A percentile compares a stretch with the other conserved stretches of the same genome.
phyloP scores from a whole-genome alignment of 2,113 vertebrate genomes.

The Ailurus styani region DNA sequence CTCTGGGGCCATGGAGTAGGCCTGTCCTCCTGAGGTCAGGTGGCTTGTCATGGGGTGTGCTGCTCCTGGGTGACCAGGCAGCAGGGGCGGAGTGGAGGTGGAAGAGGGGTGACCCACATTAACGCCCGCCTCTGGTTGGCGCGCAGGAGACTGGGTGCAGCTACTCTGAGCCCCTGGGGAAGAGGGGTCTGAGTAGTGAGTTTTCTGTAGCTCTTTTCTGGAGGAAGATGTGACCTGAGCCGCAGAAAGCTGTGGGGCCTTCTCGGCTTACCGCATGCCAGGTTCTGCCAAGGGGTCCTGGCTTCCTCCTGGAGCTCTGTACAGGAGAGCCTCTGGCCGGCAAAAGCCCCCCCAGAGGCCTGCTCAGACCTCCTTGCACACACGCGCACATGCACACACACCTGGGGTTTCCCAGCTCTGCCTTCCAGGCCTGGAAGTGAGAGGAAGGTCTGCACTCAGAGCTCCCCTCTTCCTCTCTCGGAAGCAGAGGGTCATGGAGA shows the following conservation, averaged over 20 bases:
- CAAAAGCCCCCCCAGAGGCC: not conserved
- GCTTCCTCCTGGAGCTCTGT: not conserved
- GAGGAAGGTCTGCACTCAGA: not conserved
- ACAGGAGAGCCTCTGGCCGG: not conserved
- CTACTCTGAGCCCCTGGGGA: not conserved
- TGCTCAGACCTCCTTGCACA: not conserved
- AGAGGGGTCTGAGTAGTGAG: not conserved
- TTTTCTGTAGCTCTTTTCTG: not conserved
- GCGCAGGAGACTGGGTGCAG: not conserved
- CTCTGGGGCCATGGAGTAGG: not conserved
- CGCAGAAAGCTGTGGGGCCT: not conserved
- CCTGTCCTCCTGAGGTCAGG: not conserved
- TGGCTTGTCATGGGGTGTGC: not conserved
- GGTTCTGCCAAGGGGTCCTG: not conserved
- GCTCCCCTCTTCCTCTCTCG: not conserved
- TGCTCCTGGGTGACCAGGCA: not conserved
- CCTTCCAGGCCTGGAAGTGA: not conserved
- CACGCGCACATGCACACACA: fast-evolving
- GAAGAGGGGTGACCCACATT: not conserved
- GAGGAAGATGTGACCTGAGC: not conserved
- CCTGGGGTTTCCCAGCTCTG: not conserved
- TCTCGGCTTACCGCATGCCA: not conserved
- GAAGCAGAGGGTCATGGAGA: not conserved
- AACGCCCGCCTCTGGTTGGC: not conserved
- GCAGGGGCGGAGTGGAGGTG: not conserved